Percentiles rank a stretch among this genome's conserved stretches.
Evolutionary conservation across 2,888 invertebrate species (phyloP).

Genomic region (Chloroclystis v-ata): DNA sequence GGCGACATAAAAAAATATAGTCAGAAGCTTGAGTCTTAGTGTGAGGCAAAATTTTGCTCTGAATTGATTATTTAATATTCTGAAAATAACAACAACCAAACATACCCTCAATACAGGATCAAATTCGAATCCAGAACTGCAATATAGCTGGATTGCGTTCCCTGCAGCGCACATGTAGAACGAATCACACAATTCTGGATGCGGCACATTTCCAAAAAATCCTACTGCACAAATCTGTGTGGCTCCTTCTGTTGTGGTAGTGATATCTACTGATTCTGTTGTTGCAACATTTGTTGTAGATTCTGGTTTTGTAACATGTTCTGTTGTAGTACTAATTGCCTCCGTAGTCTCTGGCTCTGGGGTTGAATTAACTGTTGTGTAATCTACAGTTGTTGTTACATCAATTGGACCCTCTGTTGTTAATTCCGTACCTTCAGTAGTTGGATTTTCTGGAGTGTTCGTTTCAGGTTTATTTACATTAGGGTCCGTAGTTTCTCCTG

Average conservation of each 20-base stretch:
- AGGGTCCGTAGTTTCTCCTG: not conserved
- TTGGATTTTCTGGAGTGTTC: not conserved
- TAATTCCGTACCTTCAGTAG: not conserved
- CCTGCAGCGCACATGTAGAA: constrained; percentile 33
- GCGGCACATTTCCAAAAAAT: constrained; percentile 20
- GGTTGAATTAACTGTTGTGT: not conserved
- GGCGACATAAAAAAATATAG: no score
- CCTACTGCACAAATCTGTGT: constrained; percentile 18
- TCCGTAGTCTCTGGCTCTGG: not conserved
- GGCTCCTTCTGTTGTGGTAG: constrained; percentile 2
- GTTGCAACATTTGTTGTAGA: not conserved
- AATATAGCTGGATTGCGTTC: constrained; percentile 22
- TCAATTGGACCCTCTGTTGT: not conserved
- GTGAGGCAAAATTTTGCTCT: no score
- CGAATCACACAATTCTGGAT: constrained; percentile 20
- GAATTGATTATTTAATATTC: no score
- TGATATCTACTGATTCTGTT: not conserved
- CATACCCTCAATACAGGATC: constrained; percentile 20
- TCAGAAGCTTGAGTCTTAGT: no score
- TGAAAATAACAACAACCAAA: not conserved
- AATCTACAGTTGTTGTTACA: not conserved
- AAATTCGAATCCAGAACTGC: constrained; percentile 34
- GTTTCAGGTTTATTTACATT: not conserved
- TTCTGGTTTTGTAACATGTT: not conserved
- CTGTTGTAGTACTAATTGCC: not conserved